Evolutionary conservation across 2,888 invertebrate species (phyloP).

Genomic region (Ctenicera cuprea): DNA sequence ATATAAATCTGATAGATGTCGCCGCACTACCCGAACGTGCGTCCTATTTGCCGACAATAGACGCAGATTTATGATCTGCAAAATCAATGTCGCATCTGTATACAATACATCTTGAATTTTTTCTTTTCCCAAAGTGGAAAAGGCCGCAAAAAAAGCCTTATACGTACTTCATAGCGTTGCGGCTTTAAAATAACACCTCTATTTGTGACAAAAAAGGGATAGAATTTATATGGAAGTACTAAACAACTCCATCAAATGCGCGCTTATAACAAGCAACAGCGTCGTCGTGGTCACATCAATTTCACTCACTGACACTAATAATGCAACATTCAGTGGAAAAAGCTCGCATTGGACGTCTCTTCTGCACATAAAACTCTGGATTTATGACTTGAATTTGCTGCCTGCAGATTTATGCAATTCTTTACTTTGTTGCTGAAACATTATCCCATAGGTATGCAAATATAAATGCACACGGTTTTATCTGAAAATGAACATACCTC

Average conservation of each 20-base stretch:
- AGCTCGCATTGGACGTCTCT: conserved; percentile 41
- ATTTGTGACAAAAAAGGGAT: conserved; percentile 45
- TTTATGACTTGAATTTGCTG: conserved; percentile 49
- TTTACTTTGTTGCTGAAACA: conserved; percentile 35
- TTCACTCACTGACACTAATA: conserved; percentile 48
- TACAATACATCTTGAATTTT: conserved; percentile 14
- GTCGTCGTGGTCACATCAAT: conserved; percentile 46
- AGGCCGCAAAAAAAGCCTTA: conserved; percentile 40
- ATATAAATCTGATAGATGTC: background rate
- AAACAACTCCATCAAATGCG: conserved; percentile 51
- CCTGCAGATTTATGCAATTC: conserved; percentile 47
- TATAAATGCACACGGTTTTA: background rate
- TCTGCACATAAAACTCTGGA: conserved; percentile 46
- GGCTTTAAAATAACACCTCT: conserved; percentile 45
- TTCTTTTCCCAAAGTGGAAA: background rate
- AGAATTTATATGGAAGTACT: conserved; percentile 45
- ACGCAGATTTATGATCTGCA: background rate
- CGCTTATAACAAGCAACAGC: conserved; percentile 43
- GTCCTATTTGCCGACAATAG: background rate
- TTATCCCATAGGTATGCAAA: conserved; percentile 24
- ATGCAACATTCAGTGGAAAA: conserved; percentile 48
- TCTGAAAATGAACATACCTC: background rate
- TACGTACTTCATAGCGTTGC: conserved; percentile 35
- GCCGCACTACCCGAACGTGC: no score
- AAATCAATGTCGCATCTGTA: background rate